These are phyloP conservation scores for Amphipoea oculea DNA, from an alignment of 2,888 invertebrate genomes.

Conservation along the genomic window DNA sequence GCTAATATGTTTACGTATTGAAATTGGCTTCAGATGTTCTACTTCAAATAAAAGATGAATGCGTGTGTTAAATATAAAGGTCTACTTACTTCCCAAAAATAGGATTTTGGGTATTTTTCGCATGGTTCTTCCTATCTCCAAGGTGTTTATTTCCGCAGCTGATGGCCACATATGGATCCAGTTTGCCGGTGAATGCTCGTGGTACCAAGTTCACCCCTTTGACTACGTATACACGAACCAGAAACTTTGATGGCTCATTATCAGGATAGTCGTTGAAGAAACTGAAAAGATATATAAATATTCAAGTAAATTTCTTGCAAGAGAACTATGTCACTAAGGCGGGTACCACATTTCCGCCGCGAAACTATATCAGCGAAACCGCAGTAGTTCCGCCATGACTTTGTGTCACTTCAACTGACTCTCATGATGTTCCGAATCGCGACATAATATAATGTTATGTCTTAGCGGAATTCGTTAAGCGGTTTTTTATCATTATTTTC, in stretches of 20 bases:
- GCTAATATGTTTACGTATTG: neutral
- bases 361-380: too few species aligned
- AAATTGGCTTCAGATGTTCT: neutral
- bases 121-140: slow-evolving; percentile 92
- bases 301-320: neutral
- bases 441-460: too few species aligned
- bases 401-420: too few species aligned
- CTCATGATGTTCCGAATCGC: too few species aligned
- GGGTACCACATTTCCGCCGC: too few species aligned
- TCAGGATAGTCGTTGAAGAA: slow-evolving; percentile 91
- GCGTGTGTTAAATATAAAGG: neutral
- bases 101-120: slow-evolving; percentile 94
- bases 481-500: too few species aligned
- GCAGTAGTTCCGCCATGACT: too few species aligned
- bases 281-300: slow-evolving; percentile 71
- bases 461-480: too few species aligned
- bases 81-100: slow-evolving; percentile 93
- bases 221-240: slow-evolving; percentile 94
- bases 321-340: neutral
- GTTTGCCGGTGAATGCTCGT: slow-evolving; percentile 92
- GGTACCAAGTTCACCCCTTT: slow-evolving; percentile 93
- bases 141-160: slow-evolving; percentile 91
- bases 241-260: slow-evolving; percentile 91
- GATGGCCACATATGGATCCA: slow-evolving; percentile 94
- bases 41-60: neutral